Conservation (phyloP, 2,797 vertebrate genomes). For the Xiphorhynchus erythropygius region DNA sequence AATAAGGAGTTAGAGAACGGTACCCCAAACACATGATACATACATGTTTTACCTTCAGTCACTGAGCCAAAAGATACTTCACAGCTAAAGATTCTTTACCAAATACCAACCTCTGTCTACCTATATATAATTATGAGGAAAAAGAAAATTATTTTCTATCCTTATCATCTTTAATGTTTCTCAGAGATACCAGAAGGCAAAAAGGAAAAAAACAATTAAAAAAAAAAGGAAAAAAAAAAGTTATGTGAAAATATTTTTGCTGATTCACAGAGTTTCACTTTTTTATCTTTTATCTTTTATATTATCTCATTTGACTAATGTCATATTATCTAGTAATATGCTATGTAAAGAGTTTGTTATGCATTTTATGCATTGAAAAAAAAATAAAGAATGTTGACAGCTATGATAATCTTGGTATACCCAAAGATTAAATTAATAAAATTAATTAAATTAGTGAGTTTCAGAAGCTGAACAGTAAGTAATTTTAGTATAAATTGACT, state of each 20-base stretch:
- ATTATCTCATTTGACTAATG: not conserved
- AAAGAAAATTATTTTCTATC: not conserved
- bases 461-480: not conserved
- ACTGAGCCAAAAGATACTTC: not conserved
- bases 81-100: not conserved
- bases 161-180: not conserved
- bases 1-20: not conserved
- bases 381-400: not conserved
- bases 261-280: not conserved
- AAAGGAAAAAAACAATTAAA: not conserved
- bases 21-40: rapidly evolving
- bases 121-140: not conserved
- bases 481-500: not conserved
- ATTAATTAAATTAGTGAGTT: not conserved
- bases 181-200: not conserved
- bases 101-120: not conserved
- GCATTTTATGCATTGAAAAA: not conserved
- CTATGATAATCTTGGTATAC: not conserved
- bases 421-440: not conserved
- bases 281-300: not conserved
- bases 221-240: not conserved
- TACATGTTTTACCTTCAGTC: not conserved
- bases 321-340: not conserved
- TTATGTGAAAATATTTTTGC: not conserved
- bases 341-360: not conserved